Evolutionary conservation across 2,888 invertebrate species (phyloP), one percentile per base, ranked within the genome.

Genomic region (Diloba caeruleocephala): DNA sequence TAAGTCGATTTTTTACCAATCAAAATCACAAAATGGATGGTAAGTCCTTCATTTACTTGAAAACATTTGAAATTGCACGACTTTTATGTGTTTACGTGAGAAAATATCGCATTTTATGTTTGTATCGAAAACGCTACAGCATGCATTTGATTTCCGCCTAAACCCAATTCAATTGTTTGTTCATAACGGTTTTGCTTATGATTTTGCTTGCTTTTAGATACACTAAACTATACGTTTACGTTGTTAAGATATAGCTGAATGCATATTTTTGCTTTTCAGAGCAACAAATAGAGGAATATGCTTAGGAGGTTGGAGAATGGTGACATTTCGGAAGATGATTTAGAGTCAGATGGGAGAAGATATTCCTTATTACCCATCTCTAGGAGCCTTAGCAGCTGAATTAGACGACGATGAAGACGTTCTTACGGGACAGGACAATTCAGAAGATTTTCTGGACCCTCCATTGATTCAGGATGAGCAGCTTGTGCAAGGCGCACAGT

Each of bases 311-410:
- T 57, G 28, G 57, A 60, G 12, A 60, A 52, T 52, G 60, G 57
- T 23, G 57, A 56, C 5, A 49, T 52, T 21, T 64, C 57, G 6
- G 28, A 36, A 5, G 61, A 64, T 45, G 61, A 56, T 23, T 44
- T 39, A 26, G 53, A 65, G 15, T 61, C 57, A 23, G 55, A 65
- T 23, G 55, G 32, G n/a, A n/a, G 55, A 55, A 9, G 60, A 65
- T 32, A 42, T 65, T n/a, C 49, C 51, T n/a, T 65, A 57, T 26
- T 44, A 44, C 10, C 17, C 57, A 21, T 46, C 60, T 49, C 53
- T 36, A 12, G 46, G 54, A 46, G 56, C 23, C 14, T 54, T 60
- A 19, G 36, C 21, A 33, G 34, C 23, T 23, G 60, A 56, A n/a
- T 44, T 57, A 13, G 57, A 52, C 12, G 38, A 51, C 13, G n/a